Percentiles rank a stretch among this genome's conserved stretches.
These are phyloP conservation scores for Aspidoscelis tigris DNA, from an alignment of 2,113 vertebrate genomes.

Conservation along the genomic window DNA sequence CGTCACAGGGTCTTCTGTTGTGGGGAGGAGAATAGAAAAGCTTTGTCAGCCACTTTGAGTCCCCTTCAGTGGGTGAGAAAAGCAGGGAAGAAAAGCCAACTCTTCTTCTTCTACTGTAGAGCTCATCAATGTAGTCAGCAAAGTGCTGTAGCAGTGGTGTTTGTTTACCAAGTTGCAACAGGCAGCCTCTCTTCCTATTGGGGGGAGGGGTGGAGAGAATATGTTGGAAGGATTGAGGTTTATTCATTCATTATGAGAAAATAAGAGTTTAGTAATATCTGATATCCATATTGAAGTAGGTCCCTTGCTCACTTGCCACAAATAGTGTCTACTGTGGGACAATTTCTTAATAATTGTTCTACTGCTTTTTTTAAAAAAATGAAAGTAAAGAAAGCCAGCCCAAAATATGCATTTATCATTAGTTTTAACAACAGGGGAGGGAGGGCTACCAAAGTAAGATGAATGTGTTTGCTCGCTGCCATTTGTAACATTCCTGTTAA, in stretches of 20 bases:
- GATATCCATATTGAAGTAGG: no score
- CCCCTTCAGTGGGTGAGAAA: no score
- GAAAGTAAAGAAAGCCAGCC: background rate
- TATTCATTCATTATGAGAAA: background rate
- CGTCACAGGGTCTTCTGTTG: no score
- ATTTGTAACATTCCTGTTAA: constrained; percentile 70
- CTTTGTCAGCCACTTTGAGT: no score
- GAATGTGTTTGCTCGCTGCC: constrained; percentile 61
- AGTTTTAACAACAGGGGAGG: constrained; percentile 44
- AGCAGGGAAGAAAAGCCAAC: no score
- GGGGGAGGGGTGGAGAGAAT: no score
- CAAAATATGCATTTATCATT: constrained; percentile 18
- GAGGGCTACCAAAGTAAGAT: constrained; percentile 41
- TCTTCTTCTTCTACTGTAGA: no score
- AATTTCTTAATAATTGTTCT: constrained; percentile 20
- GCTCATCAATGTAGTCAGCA: no score
- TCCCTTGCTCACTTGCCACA: background rate
- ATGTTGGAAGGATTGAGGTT: background rate
- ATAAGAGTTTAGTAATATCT: background rate
- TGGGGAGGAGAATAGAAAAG: no score
- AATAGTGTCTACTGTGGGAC: background rate
- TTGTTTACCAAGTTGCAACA: no score
- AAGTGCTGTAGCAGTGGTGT: no score
- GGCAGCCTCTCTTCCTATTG: no score
- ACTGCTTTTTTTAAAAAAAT: background rate